phyloP scores from a whole-genome alignment of 2,888 invertebrate genomes.

The Oscheius myriophilus region DNA sequence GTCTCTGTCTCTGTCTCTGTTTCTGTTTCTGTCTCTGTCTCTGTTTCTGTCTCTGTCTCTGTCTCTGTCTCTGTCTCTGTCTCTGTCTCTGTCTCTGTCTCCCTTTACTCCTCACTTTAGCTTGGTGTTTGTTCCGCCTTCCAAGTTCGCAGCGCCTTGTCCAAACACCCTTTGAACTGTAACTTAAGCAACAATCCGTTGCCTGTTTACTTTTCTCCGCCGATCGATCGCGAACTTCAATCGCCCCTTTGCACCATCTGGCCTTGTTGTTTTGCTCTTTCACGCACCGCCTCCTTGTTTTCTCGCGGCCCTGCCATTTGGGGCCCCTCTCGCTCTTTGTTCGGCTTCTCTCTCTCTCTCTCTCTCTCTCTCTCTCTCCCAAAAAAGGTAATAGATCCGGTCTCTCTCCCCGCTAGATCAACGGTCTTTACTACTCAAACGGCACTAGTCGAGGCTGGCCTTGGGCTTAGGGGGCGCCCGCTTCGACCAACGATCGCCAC shows the following conservation, averaged over 20 bases:
- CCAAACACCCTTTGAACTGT: too few relatives aligned
- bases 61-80: neutral
- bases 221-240: slow-evolving; percentile 11
- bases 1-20: slow-evolving; percentile 1
- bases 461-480: too few relatives aligned
- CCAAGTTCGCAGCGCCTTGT: too few relatives aligned
- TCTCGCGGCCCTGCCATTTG: neutral
- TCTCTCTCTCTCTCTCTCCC: too few relatives aligned
- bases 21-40: neutral
- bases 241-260: slow-evolving; percentile 1
- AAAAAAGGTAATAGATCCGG: too few relatives aligned
- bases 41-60: neutral
- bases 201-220: slow-evolving; percentile 2
- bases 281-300: neutral
- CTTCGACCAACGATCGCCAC: neutral
- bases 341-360: too few relatives aligned
- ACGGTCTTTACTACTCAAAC: neutral
- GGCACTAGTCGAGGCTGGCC: too few relatives aligned
- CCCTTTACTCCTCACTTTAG: neutral
- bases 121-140: too few relatives aligned
- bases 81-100: neutral
- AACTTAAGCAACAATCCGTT: neutral
- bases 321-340: too few relatives aligned
- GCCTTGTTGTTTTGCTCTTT: neutral
- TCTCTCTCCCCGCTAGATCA: neutral